phyloP scores from a whole-genome alignment of 2,113 vertebrate species.

The Piprites chloris region DNA sequence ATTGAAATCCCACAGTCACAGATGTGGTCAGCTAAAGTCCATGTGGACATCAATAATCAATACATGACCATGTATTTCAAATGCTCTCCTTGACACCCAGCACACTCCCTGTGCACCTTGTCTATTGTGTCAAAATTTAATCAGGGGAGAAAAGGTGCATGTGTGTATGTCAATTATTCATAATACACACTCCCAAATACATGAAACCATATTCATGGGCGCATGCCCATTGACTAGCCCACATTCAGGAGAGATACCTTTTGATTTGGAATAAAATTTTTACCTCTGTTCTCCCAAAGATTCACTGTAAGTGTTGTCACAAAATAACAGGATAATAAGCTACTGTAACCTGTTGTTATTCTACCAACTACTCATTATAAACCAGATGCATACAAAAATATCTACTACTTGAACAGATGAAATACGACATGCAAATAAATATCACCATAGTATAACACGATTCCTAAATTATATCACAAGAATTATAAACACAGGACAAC shows the following conservation, averaged over 20 bases:
- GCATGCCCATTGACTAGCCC: neutral
- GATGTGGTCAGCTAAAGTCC: neutral
- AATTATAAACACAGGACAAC: neutral
- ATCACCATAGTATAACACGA: neutral
- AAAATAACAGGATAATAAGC: constrained; percentile 66
- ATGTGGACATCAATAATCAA: neutral
- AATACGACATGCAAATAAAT: constrained; percentile 48
- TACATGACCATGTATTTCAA: neutral
- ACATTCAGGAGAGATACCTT: constrained; percentile 23
- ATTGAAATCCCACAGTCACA: neutral
- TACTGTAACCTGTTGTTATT: constrained; percentile 54
- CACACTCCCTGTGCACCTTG: neutral
- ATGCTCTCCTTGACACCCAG: neutral
- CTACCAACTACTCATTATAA: constrained; percentile 64
- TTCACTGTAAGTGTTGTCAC: constrained; percentile 43
- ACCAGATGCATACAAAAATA: constrained; percentile 35
- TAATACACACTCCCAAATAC: neutral
- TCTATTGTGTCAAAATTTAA: neutral
- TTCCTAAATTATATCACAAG: constrained; percentile 14
- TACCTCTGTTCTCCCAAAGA: constrained; percentile 39
- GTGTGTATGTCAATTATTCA: neutral
- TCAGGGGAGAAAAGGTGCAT: neutral
- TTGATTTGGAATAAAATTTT: constrained; percentile 35
- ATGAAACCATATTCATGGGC: neutral
- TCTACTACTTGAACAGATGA: constrained; percentile 54